Evolutionary conservation across 2,888 invertebrate species (phyloP).

Genomic region (Xanthorhoe spadicearia): DNA sequence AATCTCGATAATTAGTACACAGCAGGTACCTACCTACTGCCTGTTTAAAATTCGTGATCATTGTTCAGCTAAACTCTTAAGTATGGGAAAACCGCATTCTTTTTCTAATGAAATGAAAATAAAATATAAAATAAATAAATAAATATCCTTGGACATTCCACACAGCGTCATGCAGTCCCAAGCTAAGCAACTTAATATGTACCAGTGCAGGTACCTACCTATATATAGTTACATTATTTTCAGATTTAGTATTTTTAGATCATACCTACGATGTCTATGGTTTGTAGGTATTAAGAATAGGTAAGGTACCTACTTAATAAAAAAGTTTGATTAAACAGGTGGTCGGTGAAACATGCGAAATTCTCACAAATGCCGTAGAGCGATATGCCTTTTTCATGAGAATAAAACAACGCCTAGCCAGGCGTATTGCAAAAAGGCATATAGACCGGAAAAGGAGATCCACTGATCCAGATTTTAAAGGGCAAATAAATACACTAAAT

Average conservation of each 20-base stretch:
- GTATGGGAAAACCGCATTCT: too few relatives aligned
- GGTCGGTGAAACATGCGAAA: slow-evolving; percentile 81
- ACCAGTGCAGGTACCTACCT: neutral
- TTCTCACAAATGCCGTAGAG: slow-evolving; percentile 52
- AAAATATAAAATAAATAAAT: too few relatives aligned
- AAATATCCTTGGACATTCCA: too few relatives aligned
- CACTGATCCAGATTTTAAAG: slow-evolving; percentile 39
- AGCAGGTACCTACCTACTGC: too few relatives aligned
- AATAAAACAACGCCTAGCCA: slow-evolving; percentile 40
- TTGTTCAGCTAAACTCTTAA: too few relatives aligned
- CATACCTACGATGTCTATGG: neutral
- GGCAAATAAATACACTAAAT: slow-evolving; percentile 72
- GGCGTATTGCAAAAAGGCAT: slow-evolving; percentile 35
- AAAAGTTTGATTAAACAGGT: slow-evolving; percentile 38
- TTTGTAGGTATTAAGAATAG: neutral
- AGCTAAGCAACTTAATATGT: too few relatives aligned
- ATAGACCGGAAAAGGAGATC: slow-evolving; percentile 16
- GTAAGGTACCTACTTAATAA: neutral
- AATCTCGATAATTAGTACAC: too few relatives aligned
- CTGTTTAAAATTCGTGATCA: too few relatives aligned
- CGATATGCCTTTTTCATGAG: slow-evolving; percentile 46
- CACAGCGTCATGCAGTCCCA: too few relatives aligned
- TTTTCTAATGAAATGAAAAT: too few relatives aligned
- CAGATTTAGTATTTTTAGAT: too few relatives aligned
- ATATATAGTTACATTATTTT: too few relatives aligned